Percentiles rank a stretch among this genome's conserved stretches.
phyloP scores from a whole-genome alignment of 2,113 vertebrate species.

The Butorides virescens region DNA sequence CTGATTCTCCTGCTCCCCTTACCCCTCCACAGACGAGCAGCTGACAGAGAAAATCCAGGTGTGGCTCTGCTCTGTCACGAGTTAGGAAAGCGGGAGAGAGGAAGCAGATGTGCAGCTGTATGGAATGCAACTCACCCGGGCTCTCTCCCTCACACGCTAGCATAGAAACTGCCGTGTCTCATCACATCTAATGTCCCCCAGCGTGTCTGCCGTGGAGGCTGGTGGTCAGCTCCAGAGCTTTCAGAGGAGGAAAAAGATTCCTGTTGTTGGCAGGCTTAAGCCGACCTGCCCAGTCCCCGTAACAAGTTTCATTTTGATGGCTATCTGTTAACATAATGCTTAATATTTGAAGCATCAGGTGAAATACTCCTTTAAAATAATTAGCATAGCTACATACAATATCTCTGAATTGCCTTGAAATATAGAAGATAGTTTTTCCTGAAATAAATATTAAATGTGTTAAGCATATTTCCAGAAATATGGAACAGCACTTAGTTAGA shows the following conservation, averaged over 20 bases:
- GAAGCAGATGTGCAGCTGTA: background rate
- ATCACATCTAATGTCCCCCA: background rate
- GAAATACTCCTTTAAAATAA: background rate
- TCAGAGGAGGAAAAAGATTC: background rate
- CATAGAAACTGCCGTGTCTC: background rate
- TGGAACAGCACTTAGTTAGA: background rate
- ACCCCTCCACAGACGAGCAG: background rate
- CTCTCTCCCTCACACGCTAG: background rate
- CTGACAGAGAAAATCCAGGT: background rate
- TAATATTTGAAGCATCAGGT: background rate
- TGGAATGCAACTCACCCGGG: background rate
- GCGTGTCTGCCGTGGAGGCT: fast-evolving
- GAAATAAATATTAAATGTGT: background rate
- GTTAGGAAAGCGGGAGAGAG: background rate
- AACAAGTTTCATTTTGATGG: background rate
- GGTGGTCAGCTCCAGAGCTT: background rate
- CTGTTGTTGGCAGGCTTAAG: background rate
- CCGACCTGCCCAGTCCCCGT: background rate
- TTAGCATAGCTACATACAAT: background rate
- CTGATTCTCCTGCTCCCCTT: background rate
- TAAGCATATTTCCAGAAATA: background rate
- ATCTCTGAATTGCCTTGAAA: background rate
- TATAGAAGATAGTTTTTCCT: background rate
- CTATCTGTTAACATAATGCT: background rate
- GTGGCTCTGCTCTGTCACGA: background rate